Base-by-base conservation (phyloP, 2,888 invertebrate species). In the Drosophila phalerata region DNA sequence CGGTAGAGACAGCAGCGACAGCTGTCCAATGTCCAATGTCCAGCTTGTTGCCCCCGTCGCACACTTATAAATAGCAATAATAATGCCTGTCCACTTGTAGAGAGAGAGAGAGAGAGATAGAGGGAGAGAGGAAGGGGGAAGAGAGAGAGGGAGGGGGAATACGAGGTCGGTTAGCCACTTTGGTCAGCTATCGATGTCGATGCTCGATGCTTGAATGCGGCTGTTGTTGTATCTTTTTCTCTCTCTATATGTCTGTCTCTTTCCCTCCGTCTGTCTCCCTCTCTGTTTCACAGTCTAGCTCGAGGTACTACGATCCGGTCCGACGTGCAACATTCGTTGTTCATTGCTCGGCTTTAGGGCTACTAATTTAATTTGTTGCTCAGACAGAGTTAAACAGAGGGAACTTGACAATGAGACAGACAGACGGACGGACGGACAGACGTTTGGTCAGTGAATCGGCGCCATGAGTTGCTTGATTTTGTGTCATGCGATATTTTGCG, bases 401-500 rank as follows among this genome's bases (percentile, higher is more conserved):
- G 34, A 45, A 45, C 48, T 42, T 3, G 45, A 30, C 51, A 13
- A 11, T 40, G 2, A 34, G 47, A 17, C 43, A 42, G 53, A 9
- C 38, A 40, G 45, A 47, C 15, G 40, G 69, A 43, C 11, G n/a
- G 40, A 32, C 32, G 4, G 45, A 43, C 32, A 11, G 42, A 38
- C 42, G 47, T 19, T 53, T 69, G 77, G 69, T 68, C 85, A 81
- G 71, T 85, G 79, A 85, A 67, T 81, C 70, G 67, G 73, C 56
- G 69, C 60, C 69, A 81, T 84, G 79, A 85, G 88, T 82, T 82
- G 74, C 81, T 86, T 78, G 89, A 87, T 89, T 85, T 69, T 72
- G 65, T 65, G 85, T 85, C 74, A 85, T 85, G 88, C 90, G 85
- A 85, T 85, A 85, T 79, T 85, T 76, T 89, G 66, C 45, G 52